These are phyloP conservation scores for Tineola bisselliella DNA, from an alignment of 2,888 invertebrate genomes.

Conservation along the genomic window DNA sequence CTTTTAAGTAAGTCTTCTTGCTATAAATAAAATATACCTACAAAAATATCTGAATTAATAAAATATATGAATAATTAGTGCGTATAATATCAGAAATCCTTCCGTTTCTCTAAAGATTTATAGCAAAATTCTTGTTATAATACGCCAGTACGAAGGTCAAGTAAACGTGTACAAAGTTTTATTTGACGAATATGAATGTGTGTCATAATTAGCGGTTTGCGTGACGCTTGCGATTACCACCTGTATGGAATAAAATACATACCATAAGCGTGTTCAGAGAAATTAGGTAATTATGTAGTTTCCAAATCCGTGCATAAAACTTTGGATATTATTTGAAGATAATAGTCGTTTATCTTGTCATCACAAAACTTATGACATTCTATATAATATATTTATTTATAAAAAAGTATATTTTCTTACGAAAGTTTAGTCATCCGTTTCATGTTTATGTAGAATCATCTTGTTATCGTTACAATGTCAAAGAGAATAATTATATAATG, in stretches of 20 bases:
- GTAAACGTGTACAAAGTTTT: slow-evolving; percentile 1
- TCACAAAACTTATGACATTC: slow-evolving; percentile 1
- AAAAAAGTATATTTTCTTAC: neutral
- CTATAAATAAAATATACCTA: too few relatives aligned
- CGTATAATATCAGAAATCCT: too few relatives aligned
- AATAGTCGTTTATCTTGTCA: slow-evolving; percentile 12
- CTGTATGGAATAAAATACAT: slow-evolving; percentile 20
- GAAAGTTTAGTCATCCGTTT: neutral
- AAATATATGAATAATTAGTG: too few relatives aligned
- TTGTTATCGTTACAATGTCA: neutral
- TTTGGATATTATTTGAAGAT: slow-evolving; percentile 1
- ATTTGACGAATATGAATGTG: slow-evolving; percentile 11
- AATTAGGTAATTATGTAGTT: slow-evolving; percentile 44
- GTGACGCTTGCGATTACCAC: slow-evolving; percentile 49
- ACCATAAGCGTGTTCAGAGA: slow-evolving; percentile 31
- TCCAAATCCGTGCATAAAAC: neutral
- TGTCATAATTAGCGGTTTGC: slow-evolving; percentile 49
- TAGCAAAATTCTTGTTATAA: neutral
- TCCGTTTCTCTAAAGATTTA: neutral
- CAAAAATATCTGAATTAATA: too few relatives aligned
- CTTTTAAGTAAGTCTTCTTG: too few relatives aligned
- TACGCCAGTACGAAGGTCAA: slow-evolving; percentile 9
- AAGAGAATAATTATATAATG: neutral
- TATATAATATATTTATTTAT: neutral
- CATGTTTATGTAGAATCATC: neutral